Conservation (phyloP, 1,140 invertebrate species). For the Zophobas atratus region DNA sequence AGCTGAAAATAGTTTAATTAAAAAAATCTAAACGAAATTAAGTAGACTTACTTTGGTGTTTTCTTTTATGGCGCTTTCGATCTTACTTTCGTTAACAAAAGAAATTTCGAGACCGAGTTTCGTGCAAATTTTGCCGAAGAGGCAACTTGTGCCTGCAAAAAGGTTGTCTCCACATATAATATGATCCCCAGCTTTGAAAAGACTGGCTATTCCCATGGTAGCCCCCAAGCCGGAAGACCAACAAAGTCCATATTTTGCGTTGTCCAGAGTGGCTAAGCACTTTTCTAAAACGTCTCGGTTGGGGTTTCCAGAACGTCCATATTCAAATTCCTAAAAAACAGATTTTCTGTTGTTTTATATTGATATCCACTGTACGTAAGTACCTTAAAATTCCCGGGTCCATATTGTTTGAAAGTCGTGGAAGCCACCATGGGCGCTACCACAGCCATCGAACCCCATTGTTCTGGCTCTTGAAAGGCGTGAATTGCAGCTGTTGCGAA, state of each 20-base stretch:
- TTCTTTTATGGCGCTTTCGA: conserved; percentile 81
- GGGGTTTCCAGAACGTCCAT: conserved; percentile 96
- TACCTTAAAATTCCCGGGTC: conserved; percentile 68
- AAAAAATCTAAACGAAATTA: conserved; percentile 5
- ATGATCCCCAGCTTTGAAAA: conserved; percentile 91
- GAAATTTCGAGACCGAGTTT: conserved; percentile 81
- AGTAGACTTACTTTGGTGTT: conserved; percentile 85
- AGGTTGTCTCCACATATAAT: conserved; percentile 94
- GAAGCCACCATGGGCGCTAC: conserved; percentile 93
- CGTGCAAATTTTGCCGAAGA: conserved; percentile 74
- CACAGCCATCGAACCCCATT: conserved; percentile 86
- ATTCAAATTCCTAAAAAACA: conserved; percentile 86
- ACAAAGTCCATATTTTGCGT: conserved; percentile 87
- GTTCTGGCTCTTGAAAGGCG: conserved; percentile 88
- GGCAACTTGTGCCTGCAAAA: conserved; percentile 92
- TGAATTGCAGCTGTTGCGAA: conserved; percentile 95
- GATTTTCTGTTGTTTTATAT: too few relatives aligned
- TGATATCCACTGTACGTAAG: too few relatives aligned
- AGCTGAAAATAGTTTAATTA: conserved; percentile 73
- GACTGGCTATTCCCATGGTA: conserved; percentile 80
- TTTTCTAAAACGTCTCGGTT: conserved; percentile 91
- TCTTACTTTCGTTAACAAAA: conserved; percentile 81
- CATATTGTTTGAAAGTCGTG: conserved; percentile 95
- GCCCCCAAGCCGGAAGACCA: conserved; percentile 95
- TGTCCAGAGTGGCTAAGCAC: conserved; percentile 92